Evolutionary conservation across 2,888 invertebrate genomes (phyloP).

Genomic region (Eurytoma californica): DNA sequence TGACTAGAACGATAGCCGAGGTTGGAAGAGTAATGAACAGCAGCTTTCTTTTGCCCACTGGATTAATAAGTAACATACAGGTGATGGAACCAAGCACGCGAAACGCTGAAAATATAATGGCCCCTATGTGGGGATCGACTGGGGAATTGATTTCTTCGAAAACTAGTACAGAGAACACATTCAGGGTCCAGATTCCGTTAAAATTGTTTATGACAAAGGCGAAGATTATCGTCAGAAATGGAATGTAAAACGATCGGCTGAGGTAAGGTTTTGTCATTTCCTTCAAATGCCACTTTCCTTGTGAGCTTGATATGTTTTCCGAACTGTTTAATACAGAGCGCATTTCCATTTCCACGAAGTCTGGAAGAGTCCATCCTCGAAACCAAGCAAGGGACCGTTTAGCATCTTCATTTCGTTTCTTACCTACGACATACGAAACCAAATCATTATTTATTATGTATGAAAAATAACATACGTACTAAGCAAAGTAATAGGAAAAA

Average conservation of each 20-base stretch:
- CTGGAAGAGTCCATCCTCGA: slow-evolving; percentile 9
- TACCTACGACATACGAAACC: background rate
- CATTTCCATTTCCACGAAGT: background rate
- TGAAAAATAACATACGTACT: too few relatives aligned
- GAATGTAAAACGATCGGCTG: slow-evolving; percentile 7
- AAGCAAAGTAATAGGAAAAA: too few relatives aligned
- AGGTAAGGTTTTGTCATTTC: background rate
- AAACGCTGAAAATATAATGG: background rate
- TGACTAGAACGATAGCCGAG: too few relatives aligned
- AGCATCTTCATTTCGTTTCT: slow-evolving; percentile 4
- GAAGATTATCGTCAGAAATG: background rate
- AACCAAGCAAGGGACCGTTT: slow-evolving; percentile 8
- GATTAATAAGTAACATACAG: background rate
- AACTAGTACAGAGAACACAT: background rate
- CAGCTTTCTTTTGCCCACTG: background rate
- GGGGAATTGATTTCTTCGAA: slow-evolving; percentile 1
- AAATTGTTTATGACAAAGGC: background rate
- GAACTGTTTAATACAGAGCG: background rate
- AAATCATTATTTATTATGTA: too few relatives aligned
- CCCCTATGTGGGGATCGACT: background rate
- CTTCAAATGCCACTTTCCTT: too few relatives aligned
- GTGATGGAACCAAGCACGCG: background rate
- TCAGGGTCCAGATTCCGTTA: background rate
- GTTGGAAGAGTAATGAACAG: background rate
- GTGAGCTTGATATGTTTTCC: too few relatives aligned